phyloP scores from a whole-genome alignment of 2,888 invertebrate species.

The Mallateleia sp. region DNA sequence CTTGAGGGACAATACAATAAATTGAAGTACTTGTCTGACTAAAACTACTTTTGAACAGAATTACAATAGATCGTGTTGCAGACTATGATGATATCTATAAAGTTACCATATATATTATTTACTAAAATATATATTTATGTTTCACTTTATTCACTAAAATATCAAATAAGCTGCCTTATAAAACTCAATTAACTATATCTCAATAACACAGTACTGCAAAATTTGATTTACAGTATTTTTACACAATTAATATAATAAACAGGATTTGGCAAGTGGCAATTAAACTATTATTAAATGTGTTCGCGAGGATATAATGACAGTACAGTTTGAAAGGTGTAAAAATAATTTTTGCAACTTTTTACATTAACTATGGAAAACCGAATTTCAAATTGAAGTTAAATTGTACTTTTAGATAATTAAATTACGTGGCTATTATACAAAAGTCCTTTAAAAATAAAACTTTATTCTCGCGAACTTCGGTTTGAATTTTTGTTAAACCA shows the following conservation, averaged over 20 bases:
- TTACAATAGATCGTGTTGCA: slow-evolving; percentile 5
- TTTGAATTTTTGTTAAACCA: slow-evolving; percentile 27
- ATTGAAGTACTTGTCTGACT: slow-evolving; percentile 16
- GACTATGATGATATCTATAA: neutral
- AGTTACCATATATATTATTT: neutral
- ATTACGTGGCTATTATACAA: slow-evolving; percentile 19
- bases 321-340: too few relatives aligned
- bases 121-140: neutral
- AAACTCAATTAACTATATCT: too few relatives aligned
- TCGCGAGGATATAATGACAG: too few relatives aligned
- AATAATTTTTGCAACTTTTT: slow-evolving; percentile 6
- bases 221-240: too few relatives aligned
- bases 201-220: too few relatives aligned
- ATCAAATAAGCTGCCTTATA: neutral
- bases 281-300: too few relatives aligned
- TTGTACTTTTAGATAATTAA: slow-evolving; percentile 38
- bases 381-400: slow-evolving; percentile 9
- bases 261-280: too few relatives aligned
- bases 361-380: slow-evolving; percentile 11
- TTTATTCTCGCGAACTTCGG: slow-evolving; percentile 26
- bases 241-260: too few relatives aligned
- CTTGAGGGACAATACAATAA: slow-evolving; percentile 10
- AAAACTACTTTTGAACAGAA: slow-evolving; percentile 6
- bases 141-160: neutral
- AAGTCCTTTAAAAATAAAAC: slow-evolving; percentile 49